These are phyloP conservation scores for Thymelicus sylvestris DNA, from an alignment of 2,888 invertebrate genomes.

Conservation along the genomic window DNA sequence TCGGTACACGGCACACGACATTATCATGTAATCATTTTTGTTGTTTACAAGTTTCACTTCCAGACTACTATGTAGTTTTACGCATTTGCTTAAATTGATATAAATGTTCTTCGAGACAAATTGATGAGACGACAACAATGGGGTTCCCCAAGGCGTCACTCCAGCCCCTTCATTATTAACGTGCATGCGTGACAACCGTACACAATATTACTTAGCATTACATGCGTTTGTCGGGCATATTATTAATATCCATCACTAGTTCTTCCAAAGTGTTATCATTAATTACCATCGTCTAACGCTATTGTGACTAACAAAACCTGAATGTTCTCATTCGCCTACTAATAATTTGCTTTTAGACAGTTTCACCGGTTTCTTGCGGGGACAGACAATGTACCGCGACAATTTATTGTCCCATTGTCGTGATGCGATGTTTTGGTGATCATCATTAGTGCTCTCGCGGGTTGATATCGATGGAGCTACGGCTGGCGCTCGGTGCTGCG, in stretches of 20 bases:
- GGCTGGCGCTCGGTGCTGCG: not conserved
- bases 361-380: constrained; percentile 40
- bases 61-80: not conserved
- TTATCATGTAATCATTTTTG: too few species aligned
- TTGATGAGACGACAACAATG: constrained; percentile 7
- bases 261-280: constrained; percentile 23
- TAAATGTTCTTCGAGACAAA: not conserved
- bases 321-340: constrained; percentile 28
- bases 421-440: constrained; percentile 30
- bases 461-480: constrained; percentile 18
- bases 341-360: constrained; percentile 33
- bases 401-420: constrained; percentile 33
- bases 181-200: constrained; percentile 2
- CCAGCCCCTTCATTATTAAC: constrained; percentile 3
- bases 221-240: constrained; percentile 11
- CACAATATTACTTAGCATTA: not conserved
- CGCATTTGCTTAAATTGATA: not conserved
- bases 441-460: constrained; percentile 26
- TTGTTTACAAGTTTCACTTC: too few species aligned
- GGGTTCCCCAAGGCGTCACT: constrained; percentile 12
- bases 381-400: constrained; percentile 32
- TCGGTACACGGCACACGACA: not conserved
- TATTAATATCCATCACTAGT: constrained; percentile 28
- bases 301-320: constrained; percentile 35
- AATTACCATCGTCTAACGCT: constrained; percentile 24